Conservation (phyloP, 2,888 invertebrate genomes). For the Alloplasta piceator region DNA sequence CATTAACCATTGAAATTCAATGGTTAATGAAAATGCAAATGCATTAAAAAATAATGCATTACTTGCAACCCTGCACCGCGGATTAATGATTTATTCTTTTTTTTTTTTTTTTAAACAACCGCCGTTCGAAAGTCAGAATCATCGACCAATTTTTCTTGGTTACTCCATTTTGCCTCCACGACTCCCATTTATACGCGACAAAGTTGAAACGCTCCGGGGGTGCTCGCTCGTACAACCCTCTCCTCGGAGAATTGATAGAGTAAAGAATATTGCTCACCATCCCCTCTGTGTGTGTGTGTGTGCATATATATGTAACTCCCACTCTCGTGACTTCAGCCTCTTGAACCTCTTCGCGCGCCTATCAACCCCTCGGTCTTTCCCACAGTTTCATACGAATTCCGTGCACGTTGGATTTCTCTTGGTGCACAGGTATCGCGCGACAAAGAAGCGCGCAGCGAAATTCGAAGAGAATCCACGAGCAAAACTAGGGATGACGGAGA, state of each 20-base stretch:
- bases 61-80: no score
- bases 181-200: constrained; percentile 25
- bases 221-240: constrained; percentile 65
- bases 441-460: constrained; percentile 57
- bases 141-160: no score
- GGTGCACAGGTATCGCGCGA: constrained; percentile 60
- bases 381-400: constrained; percentile 10
- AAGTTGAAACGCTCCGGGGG: constrained; percentile 57
- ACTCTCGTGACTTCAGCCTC: constrained; percentile 14
- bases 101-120: no score
- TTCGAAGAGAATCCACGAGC: no score
- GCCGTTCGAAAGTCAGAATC: no score
- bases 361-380: constrained; percentile 48
- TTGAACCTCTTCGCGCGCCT: constrained; percentile 28
- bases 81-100: no score
- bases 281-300: neutral
- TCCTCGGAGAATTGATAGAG: constrained; percentile 78
- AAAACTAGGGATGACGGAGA: constrained; percentile 22
- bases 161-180: no score
- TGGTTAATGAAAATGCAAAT: no score
- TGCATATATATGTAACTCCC: neutral
- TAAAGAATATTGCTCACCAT: constrained; percentile 74
- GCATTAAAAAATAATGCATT: no score
- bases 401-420: constrained; percentile 63
- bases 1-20: no score